Conservation (phyloP, 1,140 invertebrate species). For the Drosophila quadrilineata region DNA sequence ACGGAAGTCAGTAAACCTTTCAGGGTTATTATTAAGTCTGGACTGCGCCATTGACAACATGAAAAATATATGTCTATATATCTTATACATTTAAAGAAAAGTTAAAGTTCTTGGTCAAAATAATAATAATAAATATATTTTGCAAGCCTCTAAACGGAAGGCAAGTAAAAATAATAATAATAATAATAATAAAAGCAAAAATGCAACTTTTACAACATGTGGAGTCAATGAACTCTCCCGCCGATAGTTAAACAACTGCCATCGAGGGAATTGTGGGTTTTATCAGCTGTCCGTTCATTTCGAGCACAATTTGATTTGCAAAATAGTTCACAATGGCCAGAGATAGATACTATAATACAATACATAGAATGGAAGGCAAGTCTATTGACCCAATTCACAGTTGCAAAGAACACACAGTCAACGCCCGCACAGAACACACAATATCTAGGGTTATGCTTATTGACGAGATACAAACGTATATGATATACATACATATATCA, state of each 20-base stretch:
- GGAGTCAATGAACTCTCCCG: slow-evolving; percentile 22
- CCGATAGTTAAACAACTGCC: neutral
- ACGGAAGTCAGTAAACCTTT: slow-evolving; percentile 78
- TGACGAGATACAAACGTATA: too few relatives aligned
- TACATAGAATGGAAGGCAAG: too few relatives aligned
- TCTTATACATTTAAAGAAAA: too few relatives aligned
- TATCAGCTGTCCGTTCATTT: too few relatives aligned
- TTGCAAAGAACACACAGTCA: slow-evolving; percentile 13
- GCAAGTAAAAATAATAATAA: too few relatives aligned
- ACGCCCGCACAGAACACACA: slow-evolving; percentile 31
- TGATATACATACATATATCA: slow-evolving; percentile 6
- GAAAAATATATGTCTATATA: slow-evolving; percentile 4
- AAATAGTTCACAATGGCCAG: slow-evolving; percentile 36
- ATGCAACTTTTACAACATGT: too few relatives aligned
- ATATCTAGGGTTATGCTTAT: slow-evolving; percentile 9
- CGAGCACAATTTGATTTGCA: slow-evolving; percentile 48
- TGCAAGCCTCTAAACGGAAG: too few relatives aligned
- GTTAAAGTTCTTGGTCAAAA: too few relatives aligned
- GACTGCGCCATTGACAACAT: slow-evolving; percentile 53
- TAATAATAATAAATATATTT: too few relatives aligned
- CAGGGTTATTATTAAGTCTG: slow-evolving; percentile 75
- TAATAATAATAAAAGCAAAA: too few relatives aligned
- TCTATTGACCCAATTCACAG: slow-evolving; percentile 44
- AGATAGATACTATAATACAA: neutral
- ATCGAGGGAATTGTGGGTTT: neutral